Base-by-base conservation (phyloP, 1,140 invertebrate genomes). In the Galleria mellonella region DNA sequence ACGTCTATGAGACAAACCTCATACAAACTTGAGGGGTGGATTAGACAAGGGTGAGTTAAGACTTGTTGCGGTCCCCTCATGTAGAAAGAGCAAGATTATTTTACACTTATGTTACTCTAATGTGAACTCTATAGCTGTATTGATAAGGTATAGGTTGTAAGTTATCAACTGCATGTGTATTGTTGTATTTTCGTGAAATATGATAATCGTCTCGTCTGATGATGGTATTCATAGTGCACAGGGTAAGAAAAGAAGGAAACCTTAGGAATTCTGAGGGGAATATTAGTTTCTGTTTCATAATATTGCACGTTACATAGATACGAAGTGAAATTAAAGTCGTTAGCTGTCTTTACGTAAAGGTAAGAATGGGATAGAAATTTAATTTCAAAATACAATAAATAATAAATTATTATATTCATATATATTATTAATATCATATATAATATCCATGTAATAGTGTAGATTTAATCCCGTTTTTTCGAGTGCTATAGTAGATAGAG, bases 191-290 rank as follows among this genome's bases (percentile, higher is more conserved):
- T 53, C 45, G 70, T 83, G 75, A 79, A 83, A 83, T 83, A 79
- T 83, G 78, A 83, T 83, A 83, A 79, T 83, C 69, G 60, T 41
- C 50, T 47, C 48, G 71, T 51, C 64, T 79, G 72, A 79, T 72
- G 78, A 79, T 72, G 70, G 73, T 77, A 83, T 83, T 83, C 78
- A 83, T 79, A 79, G 73, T 72, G 63, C 47, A 23, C 17, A 23
- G 41, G 37, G 73, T 71, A 65, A 60, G 46, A 59, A 73, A 68
- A 73, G 66, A 67, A 66, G 52, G 73, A 82, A 82, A 62, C 70
- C 77, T 62, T 72, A 65, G 53, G 64, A 60, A 49, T 57, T 46
- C 45, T 47, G 53, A 53, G 64, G 55, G 62, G 62, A 70, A 61
- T 69, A 55, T 62, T 55, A 65, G 55, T 62, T 40, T 48, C 39